Evolutionary conservation across 2,888 invertebrate species (phyloP).

Genomic region (Eledona agricola): DNA sequence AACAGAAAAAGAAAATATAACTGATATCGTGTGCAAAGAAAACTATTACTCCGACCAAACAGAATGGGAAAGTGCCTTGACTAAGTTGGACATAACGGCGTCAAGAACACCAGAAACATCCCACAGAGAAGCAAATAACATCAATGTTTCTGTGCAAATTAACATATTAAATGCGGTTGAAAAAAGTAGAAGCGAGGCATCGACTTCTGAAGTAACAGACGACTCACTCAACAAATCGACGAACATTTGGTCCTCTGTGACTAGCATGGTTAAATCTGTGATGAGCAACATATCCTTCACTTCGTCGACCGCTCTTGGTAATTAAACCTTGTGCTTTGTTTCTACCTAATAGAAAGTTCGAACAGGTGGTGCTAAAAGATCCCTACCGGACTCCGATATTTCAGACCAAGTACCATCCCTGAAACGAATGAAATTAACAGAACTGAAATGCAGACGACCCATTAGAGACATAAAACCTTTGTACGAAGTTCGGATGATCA

Average conservation of each 20-base stretch:
- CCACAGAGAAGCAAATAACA: conserved; percentile 3
- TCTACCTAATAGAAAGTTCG: too few species aligned
- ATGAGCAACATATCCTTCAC: conserved; percentile 41
- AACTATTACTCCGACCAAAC: conserved; percentile 17
- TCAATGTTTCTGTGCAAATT: conserved; percentile 16
- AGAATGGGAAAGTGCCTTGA: conserved; percentile 39
- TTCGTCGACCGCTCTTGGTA: conserved; percentile 15
- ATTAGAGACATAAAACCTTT: conserved; percentile 46
- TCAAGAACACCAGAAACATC: conserved; percentile 8
- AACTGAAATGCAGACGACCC: conserved; percentile 53
- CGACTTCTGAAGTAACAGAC: not conserved
- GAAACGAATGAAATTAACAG: conserved; percentile 51
- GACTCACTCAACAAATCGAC: conserved; percentile 6
- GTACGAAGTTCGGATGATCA: conserved; percentile 19
- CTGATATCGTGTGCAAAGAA: too few species aligned
- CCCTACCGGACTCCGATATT: conserved; percentile 31
- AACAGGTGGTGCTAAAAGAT: conserved; percentile 13
- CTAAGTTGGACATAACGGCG: conserved; percentile 13
- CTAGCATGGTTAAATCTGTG: conserved; percentile 46
- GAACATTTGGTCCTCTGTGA: conserved; percentile 50
- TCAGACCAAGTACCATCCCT: conserved; percentile 39
- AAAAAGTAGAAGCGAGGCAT: not conserved
- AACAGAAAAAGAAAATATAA: conserved; percentile 19
- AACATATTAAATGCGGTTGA: conserved; percentile 12
- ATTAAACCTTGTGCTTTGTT: too few species aligned